Conservation (phyloP, 2,797 vertebrate genomes). For the Saxicola maurus region DNA sequence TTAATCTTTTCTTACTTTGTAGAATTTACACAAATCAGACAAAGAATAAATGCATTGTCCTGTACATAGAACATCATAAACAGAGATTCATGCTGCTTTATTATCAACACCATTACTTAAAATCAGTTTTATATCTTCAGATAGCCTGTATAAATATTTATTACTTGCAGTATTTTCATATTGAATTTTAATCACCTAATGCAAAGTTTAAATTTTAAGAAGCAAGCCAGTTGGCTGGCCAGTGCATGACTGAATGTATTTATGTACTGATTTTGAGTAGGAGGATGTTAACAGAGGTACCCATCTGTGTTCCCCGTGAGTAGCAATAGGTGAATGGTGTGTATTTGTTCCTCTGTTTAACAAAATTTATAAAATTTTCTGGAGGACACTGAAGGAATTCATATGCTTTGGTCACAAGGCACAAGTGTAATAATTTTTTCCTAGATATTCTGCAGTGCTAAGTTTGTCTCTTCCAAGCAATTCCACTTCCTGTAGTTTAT, state of each 20-base stretch:
- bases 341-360: neutral
- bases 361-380: neutral
- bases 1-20: neutral
- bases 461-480: neutral
- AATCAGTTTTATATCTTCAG: neutral
- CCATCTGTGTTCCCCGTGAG: accelerated
- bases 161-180: neutral
- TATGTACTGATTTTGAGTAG: neutral
- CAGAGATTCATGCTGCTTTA: neutral
- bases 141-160: neutral
- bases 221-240: neutral
- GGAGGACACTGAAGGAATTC: neutral
- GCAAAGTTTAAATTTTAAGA: neutral
- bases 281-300: neutral
- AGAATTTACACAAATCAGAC: neutral
- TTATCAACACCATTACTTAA: constrained; percentile 11
- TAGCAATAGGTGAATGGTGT: neutral
- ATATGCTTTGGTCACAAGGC: neutral
- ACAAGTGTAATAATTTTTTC: neutral
- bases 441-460: neutral
- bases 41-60: neutral
- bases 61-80: neutral
- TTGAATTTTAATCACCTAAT: neutral
- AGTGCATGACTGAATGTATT: neutral
- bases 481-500: neutral